Evolutionary conservation across 2,888 invertebrate genomes (phyloP), one percentile per base, ranked within the genome.

Genomic region (Pteria penguin): DNA sequence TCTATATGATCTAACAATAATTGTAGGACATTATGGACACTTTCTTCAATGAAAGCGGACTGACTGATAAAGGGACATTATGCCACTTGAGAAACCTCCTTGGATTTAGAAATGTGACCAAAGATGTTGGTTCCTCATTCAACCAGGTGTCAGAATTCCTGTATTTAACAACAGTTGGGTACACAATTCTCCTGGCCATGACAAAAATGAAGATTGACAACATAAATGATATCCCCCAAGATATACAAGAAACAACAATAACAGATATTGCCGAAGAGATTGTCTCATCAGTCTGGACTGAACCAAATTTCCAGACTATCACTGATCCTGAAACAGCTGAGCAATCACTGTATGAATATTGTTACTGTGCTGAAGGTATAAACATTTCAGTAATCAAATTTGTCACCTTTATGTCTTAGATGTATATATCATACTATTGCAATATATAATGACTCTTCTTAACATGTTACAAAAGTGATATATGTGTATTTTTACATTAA

Each of bases 31-130:
- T 67, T 3, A 80, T 77, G 77, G 73, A 77, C 58, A 33, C 11
- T 1, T 54, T 79, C 22, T 82, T 72, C 33, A 60, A 27, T 27
- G 76, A 75, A 2, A 72, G 52, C 22, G 76, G 78, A 57, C 75
- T 57, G 0, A 55, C 62, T 18, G 80, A 81, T 22, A 79, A 76
- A 55, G 82, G 83, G 8, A 82, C 83, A 3, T 55, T 82, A 2
- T 79, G 52, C 29, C 73, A 83, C 24, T 14, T 79, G 4, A 73
- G 69, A 62, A 79, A 76, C 36, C 11, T 72, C 0, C 78, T 78
- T 55, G 71, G 72, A 18, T 68, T 73, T 2, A 61, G 76, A 24
- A 57, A 63, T 27, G 78, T 82, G 4, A 62, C 54, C 4, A 73
- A 76, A 26, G 63, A 80, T 57, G 75, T 80, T 1, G 62, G 74